Conservation (phyloP, 2,113 vertebrate species). For the Misgurnus mizolepis region DNA sequence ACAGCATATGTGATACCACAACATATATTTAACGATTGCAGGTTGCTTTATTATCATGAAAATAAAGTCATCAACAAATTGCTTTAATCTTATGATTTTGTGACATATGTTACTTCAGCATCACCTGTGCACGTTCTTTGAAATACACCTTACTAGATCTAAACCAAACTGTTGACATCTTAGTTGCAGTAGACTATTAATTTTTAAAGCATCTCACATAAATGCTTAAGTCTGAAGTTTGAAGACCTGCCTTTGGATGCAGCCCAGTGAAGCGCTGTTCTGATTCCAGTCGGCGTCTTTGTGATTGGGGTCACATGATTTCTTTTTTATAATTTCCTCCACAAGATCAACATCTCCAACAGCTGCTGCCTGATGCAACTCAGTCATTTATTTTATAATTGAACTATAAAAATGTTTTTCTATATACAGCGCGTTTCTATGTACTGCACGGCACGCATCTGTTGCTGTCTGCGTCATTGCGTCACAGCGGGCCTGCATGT, state of each 20-base stretch:
- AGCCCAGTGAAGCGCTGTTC: conserved; percentile 90
- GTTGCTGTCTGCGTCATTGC: background rate
- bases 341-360: conserved; percentile 73
- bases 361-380: conserved; percentile 86
- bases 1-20: no score
- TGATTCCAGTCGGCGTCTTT: conserved; percentile 87
- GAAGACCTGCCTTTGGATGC: conserved; percentile 78
- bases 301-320: conserved; percentile 80
- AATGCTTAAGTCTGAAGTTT: background rate
- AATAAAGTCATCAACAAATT: no score
- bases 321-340: conserved; percentile 74
- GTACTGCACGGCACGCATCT: no score
- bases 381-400: conserved; percentile 73
- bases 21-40: no score
- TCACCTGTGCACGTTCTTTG: no score
- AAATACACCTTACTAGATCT: no score
- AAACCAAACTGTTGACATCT: no score
- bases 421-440: background rate
- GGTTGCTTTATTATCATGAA: no score
- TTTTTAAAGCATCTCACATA: no score
- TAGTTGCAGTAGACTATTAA: no score
- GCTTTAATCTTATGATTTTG: no score
- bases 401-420: background rate
- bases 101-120: no score
- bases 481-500: background rate